Evolutionary conservation across 2,888 invertebrate genomes (phyloP).

Genomic region (Steromphala cineraria): DNA sequence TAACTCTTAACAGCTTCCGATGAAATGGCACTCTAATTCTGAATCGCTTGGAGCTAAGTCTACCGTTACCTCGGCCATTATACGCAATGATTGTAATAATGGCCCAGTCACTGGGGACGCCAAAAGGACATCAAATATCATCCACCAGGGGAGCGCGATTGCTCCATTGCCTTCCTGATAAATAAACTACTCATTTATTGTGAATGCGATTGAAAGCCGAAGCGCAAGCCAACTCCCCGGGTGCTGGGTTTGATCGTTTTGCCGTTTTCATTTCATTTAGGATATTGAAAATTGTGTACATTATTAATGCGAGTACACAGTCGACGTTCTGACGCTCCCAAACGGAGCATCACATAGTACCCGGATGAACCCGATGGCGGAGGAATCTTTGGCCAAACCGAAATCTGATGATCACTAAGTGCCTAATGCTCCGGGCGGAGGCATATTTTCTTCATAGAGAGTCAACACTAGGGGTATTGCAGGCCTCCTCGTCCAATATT

Average conservation of each 20-base stretch:
- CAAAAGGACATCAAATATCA: slow-evolving; percentile 21
- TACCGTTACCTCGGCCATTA: background rate
- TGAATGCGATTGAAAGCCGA: slow-evolving; percentile 20
- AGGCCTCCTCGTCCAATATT: background rate
- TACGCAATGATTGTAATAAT: background rate
- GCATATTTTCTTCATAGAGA: background rate
- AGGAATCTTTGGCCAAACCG: background rate
- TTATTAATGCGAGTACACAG: slow-evolving; percentile 19
- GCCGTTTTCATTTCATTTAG: slow-evolving; percentile 23
- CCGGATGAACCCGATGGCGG: background rate
- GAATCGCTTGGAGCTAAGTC: background rate
- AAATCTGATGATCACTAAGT: background rate
- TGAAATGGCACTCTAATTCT: background rate
- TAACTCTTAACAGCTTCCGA: background rate
- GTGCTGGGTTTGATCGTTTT: background rate
- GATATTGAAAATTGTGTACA: slow-evolving; percentile 26
- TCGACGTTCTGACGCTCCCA: background rate
- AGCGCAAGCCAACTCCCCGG: background rate
- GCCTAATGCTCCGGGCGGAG: background rate
- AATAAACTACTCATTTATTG: slow-evolving; percentile 27
- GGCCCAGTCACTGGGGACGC: background rate
- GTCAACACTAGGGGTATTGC: background rate
- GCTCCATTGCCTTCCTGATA: slow-evolving; percentile 19
- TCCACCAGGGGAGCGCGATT: background rate
- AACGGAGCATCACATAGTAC: background rate